phyloP scores from a whole-genome alignment of 2,797 vertebrate species.

The Scyliorhinus canicula region DNA sequence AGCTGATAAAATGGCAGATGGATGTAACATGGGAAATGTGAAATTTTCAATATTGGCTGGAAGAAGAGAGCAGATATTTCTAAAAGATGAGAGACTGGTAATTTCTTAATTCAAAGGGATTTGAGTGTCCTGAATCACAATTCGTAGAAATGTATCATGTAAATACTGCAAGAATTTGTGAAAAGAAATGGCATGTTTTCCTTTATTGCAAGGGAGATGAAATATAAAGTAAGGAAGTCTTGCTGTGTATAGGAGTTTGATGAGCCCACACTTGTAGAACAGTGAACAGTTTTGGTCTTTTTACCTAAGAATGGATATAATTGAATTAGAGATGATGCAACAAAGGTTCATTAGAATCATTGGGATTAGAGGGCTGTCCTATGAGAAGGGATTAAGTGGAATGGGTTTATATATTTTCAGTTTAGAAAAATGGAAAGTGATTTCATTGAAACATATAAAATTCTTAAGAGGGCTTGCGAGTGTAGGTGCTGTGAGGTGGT shows the following conservation, averaged over 20 bases:
- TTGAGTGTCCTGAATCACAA: not conserved
- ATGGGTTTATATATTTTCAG: not conserved
- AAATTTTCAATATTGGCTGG: too few species aligned
- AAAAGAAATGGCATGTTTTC: not conserved
- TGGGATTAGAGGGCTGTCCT: not conserved
- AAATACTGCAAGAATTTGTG: not conserved
- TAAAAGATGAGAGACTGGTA: not conserved
- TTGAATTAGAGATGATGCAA: not conserved
- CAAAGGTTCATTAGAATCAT: not conserved
- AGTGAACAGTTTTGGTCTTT: not conserved
- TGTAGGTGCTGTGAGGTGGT: not conserved
- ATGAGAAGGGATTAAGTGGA: not conserved
- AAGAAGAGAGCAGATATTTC: too few species aligned
- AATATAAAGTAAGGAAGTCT: not conserved
- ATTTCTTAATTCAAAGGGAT: not conserved
- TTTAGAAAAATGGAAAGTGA: not conserved
- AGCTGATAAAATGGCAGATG: not conserved
- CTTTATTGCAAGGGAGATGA: not conserved
- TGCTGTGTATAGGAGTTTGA: not conserved
- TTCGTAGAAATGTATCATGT: not conserved
- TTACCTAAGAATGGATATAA: not conserved
- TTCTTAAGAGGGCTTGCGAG: too few species aligned
- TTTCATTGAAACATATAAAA: not conserved
- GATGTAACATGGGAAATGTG: too few species aligned
- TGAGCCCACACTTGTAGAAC: not conserved